Evolutionary conservation across 2,888 invertebrate species (phyloP), one percentile per base, ranked within the genome.

Genomic region (Lymantria monacha): DNA sequence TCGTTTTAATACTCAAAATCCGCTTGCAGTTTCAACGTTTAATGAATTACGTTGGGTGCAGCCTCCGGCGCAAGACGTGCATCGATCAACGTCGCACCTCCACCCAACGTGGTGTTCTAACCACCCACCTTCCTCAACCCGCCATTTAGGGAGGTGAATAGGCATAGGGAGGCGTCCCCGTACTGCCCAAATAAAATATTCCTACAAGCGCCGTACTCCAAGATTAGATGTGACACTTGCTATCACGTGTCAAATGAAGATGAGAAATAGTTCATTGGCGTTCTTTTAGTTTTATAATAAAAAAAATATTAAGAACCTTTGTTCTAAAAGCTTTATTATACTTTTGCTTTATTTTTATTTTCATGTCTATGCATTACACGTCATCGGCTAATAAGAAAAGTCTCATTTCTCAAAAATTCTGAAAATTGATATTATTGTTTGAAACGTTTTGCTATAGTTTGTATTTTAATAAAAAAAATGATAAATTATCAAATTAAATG

Each of bases 51-150:
- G 88, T 87, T 84, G 90, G 87, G 83, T 87, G 90, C 92, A 89
- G 89, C 88, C 91, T 88, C 92, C 88, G 91, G 92, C 91, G 92
- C 92, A 92, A 92, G 92, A 93, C 92, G 92, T 92, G 92, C 92
- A 93, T 93, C 92, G 93, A 93, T 93, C 93, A 93, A 93, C 91
- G 92, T 92, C 92, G 87, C 84, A 83, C 85, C 67, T 69, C 64
- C 60, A 62, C 68, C 70, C 62, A 64, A 66, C 49, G 55, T 15
- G 67, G 58, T 61, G 64, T 64, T 61, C 55, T 63, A 53, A 51
- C 69, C 69, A 51, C 69, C 71, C 69, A 55, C 66, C 61, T 58
- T 52, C 54, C 69, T 67, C 64, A 50, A 57, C 68, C 67, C 74
- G 61, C 51, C 50, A 41, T 60, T 55, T 63, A 62, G 50, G 13